A percentile compares a stretch with the other conserved stretches of the same genome.
phyloP scores from a whole-genome alignment of 2,113 vertebrate genomes.

The Labeo catla region DNA sequence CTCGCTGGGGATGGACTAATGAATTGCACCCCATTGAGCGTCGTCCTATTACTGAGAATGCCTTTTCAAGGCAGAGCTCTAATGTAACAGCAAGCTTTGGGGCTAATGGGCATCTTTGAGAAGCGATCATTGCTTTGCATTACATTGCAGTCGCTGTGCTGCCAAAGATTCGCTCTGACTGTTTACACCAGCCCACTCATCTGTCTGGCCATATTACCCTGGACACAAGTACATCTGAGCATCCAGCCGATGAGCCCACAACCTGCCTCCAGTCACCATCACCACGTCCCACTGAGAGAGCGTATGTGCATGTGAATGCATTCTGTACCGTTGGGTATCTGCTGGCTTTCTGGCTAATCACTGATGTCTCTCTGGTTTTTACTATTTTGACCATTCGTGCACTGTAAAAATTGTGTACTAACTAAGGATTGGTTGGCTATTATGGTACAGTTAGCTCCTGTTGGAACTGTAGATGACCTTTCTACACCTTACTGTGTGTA shows the following conservation, averaged over 20 bases:
- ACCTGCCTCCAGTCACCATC: slow-evolving; percentile 41
- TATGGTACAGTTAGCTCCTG: background rate
- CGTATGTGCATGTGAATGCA: background rate
- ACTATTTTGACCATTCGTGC: background rate
- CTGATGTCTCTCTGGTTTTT: background rate
- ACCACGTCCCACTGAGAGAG: slow-evolving; percentile 5
- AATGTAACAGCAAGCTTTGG: slow-evolving; percentile 26
- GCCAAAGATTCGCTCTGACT: slow-evolving; percentile 67
- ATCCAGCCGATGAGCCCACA: slow-evolving; percentile 18
- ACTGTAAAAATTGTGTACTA: background rate
- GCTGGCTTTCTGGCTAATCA: background rate
- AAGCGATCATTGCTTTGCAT: slow-evolving; percentile 29
- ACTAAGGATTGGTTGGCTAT: background rate
- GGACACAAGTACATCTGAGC: slow-evolving; percentile 62
- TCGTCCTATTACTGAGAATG: slow-evolving; percentile 36
- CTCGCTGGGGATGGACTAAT: slow-evolving; percentile 43
- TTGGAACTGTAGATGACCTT: background rate
- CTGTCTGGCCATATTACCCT: slow-evolving; percentile 64
- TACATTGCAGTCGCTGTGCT: slow-evolving; percentile 51
- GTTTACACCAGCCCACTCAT: slow-evolving; percentile 62
- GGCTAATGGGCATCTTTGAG: slow-evolving; percentile 47
- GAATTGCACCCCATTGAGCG: slow-evolving; percentile 52
- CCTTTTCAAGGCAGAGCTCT: slow-evolving; percentile 41
- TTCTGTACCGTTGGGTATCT: background rate
- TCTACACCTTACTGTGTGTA: background rate